A percentile compares a stretch with the other conserved stretches of the same genome.
These are phyloP conservation scores for Lymantria dispar DNA, from an alignment of 2,888 invertebrate species.

Conservation along the genomic window DNA sequence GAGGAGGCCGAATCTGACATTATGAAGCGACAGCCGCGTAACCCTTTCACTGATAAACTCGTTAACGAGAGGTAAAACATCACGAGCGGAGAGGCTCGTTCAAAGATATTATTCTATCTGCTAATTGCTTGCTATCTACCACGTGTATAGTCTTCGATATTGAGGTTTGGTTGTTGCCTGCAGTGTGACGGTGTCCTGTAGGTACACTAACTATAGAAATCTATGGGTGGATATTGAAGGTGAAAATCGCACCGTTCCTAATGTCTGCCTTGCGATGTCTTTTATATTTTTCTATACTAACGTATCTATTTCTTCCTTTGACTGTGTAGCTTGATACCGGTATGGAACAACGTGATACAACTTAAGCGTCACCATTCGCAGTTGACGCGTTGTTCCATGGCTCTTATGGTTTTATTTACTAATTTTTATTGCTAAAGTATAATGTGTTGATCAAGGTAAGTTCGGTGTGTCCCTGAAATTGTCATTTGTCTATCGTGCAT, in stretches of 20 bases:
- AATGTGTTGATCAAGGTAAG: slow-evolving; percentile 67
- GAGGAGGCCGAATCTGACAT: slow-evolving; percentile 99
- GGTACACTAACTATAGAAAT: slow-evolving; percentile 50
- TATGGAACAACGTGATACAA: slow-evolving; percentile 66
- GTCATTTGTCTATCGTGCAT: slow-evolving; percentile 68
- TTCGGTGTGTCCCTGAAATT: slow-evolving; percentile 70
- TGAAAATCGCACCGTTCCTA: slow-evolving; percentile 76
- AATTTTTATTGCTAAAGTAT: slow-evolving; percentile 43
- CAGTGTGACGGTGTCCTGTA: slow-evolving; percentile 60
- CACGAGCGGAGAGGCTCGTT: slow-evolving; percentile 67
- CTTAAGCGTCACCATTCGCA: slow-evolving; percentile 21
- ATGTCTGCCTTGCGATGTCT: slow-evolving; percentile 74
- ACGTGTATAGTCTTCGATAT: slow-evolving; percentile 76
- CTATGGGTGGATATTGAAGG: slow-evolving; percentile 68
- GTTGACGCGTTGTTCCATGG: slow-evolving; percentile 69
- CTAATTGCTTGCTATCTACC: slow-evolving; percentile 76
- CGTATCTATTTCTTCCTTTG: slow-evolving; percentile 60
- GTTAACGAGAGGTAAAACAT: slow-evolving; percentile 97
- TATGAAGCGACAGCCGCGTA: slow-evolving; percentile 99
- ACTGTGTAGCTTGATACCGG: slow-evolving; percentile 68
- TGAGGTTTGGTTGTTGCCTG: slow-evolving; percentile 78
- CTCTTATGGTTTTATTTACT: slow-evolving; percentile 40
- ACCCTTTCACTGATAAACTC: slow-evolving; percentile 98
- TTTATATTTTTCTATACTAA: slow-evolving; percentile 62
- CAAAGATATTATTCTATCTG: slow-evolving; percentile 75